Base-by-base conservation (phyloP, 2,888 invertebrate genomes). In the Rhabditoides inermis region DNA sequence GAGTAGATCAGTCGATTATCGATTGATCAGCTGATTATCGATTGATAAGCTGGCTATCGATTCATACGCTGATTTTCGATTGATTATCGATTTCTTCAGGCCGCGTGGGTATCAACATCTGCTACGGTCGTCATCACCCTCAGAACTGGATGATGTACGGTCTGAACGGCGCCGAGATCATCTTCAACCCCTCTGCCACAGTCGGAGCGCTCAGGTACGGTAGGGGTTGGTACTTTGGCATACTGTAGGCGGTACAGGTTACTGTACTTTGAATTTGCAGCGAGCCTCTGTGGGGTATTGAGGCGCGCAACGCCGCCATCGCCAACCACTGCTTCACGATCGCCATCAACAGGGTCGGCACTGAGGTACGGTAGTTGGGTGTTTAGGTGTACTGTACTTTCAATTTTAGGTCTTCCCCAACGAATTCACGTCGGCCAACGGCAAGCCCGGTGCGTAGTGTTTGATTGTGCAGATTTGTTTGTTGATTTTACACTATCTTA, bases 101-200 rank as follows among this genome's bases (percentile, higher is more conserved):
- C 1, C 87, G 84, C 76, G 86, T 98, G 65, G 95, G 87, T 0
- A 83, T 98, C 2, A 95, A 95, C 73, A 92, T 95, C 68, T 98
- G 98, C 77, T 98, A 90, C 76, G 98, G 95, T 0, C 84, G 98
- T 0, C 95, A 98, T 78, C 94, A 95, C 79, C 92, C 94, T 0
- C n/a, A 88, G 63, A 95, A 95, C 77, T 98, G 98, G 98, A 82
- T 92, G 78, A 90, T 90, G 87, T 95, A 90, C 79, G 91, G 88
- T 0, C 73, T 95, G 3, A 95, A 95, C 77, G 91, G 92, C 0
- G 95, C 98, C 0, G 94, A 98, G 82, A 88, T 98, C 39, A 94
- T 98, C 0, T 98, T 98, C 78, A 98, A 98, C 80, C 98, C 98
- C 1, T 88, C 90, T 7, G 98, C 95, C 1, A 95, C 98, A 30